Evolutionary conservation across 2,797 vertebrate genomes (phyloP).

Genomic region (Periparus ater): DNA sequence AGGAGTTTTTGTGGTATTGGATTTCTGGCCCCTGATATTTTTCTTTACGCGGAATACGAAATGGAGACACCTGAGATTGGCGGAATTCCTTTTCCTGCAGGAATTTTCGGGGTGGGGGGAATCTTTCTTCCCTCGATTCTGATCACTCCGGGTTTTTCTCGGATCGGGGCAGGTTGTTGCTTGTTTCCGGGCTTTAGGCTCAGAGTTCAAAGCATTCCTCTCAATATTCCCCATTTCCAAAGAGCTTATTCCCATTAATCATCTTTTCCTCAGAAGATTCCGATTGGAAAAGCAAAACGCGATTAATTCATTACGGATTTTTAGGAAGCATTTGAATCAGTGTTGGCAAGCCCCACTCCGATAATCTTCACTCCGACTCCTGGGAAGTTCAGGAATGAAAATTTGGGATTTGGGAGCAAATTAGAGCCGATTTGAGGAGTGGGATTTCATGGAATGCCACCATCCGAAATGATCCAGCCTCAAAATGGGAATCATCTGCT

Average conservation of each 20-base stretch:
- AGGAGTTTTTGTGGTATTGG: neutral
- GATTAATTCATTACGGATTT: neutral
- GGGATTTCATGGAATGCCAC: neutral
- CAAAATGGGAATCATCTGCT: neutral
- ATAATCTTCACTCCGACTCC: neutral
- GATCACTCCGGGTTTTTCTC: neutral
- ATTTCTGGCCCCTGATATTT: rapidly evolving
- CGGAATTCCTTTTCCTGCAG: neutral
- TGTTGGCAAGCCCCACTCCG: neutral
- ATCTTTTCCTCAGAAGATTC: neutral
- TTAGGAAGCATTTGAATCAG: neutral
- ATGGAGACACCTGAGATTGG: neutral
- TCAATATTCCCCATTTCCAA: neutral
- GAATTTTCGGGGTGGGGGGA: rapidly evolving
- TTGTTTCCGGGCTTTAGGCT: neutral
- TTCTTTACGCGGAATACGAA: rapidly evolving
- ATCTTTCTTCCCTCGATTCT: rapidly evolving
- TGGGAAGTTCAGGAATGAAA: neutral
- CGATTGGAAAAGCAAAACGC: neutral
- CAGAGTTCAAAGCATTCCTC: neutral
- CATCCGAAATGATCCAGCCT: neutral
- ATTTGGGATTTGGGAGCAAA: neutral
- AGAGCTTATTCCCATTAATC: neutral
- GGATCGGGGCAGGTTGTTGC: neutral
- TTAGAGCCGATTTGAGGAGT: neutral